Evolutionary conservation across 2,888 invertebrate species (phyloP).

Genomic region (Dasypolia templi): DNA sequence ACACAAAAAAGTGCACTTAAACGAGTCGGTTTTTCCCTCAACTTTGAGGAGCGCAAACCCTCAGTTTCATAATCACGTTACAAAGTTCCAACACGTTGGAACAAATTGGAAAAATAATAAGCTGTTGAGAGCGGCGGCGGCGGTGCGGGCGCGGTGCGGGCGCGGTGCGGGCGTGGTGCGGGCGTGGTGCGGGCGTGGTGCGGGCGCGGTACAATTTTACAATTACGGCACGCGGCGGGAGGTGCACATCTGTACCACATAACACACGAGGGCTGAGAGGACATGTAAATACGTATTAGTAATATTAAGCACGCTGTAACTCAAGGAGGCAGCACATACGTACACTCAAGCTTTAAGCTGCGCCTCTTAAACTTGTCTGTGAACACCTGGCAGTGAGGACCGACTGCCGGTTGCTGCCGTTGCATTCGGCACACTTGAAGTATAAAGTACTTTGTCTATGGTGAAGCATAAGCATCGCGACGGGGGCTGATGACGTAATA

Average conservation of each 20-base stretch:
- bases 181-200: neutral
- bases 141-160: neutral
- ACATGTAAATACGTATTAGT: neutral
- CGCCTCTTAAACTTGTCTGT: neutral
- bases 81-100: constrained; percentile 55
- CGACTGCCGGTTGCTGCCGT: neutral
- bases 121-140: constrained; percentile 3
- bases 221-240: neutral
- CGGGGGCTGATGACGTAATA: constrained; percentile 9
- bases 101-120: constrained; percentile 55
- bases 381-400: neutral
- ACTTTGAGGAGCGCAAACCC: constrained; percentile 25
- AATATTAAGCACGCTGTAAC: neutral
- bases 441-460: neutral
- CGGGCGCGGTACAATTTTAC: neutral
- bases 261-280: neutral
- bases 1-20: constrained; percentile 32
- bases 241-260: neutral
- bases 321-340: neutral
- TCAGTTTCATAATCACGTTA: constrained; percentile 50
- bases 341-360: neutral
- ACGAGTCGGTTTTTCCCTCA: constrained; percentile 16
- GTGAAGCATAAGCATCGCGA: neutral
- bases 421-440: neutral
- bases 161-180: neutral